Evolutionary conservation across 2,113 vertebrate species (phyloP).

Genomic region (Mixornis gularis): DNA sequence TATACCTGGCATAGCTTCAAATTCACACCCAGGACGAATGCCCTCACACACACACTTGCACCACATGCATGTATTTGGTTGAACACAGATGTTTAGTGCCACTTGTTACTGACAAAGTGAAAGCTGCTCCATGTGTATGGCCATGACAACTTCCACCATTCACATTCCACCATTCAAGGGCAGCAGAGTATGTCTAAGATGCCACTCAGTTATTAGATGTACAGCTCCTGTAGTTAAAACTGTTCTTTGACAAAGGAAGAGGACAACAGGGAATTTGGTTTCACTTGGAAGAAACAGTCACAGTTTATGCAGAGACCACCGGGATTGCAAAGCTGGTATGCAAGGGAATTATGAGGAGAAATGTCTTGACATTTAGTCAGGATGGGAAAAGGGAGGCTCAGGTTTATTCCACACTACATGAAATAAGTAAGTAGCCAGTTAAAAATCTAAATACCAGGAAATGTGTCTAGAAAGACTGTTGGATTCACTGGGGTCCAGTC

Average conservation of each 20-base stretch:
- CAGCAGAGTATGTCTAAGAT: background rate
- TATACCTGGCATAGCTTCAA: background rate
- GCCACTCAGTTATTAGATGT: background rate
- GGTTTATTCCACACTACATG: background rate
- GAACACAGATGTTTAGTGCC: background rate
- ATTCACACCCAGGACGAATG: background rate
- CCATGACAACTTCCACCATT: background rate
- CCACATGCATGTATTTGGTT: accelerated
- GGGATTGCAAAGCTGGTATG: background rate
- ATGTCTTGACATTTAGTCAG: background rate
- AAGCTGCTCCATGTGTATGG: background rate
- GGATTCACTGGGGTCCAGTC: background rate
- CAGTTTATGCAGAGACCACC: background rate
- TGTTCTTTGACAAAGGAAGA: background rate
- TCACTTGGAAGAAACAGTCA: background rate
- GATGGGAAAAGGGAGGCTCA: background rate
- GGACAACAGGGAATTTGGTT: background rate
- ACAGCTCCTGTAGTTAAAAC: background rate
- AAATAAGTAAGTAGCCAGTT: background rate
- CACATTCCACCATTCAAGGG: background rate
- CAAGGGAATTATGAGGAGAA: background rate
- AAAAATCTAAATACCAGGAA: background rate
- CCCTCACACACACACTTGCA: background rate
- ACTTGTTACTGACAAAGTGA: background rate
- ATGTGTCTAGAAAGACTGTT: background rate